phyloP scores from a whole-genome alignment of 2,888 invertebrate species.

The Watsonalla cultraria region DNA sequence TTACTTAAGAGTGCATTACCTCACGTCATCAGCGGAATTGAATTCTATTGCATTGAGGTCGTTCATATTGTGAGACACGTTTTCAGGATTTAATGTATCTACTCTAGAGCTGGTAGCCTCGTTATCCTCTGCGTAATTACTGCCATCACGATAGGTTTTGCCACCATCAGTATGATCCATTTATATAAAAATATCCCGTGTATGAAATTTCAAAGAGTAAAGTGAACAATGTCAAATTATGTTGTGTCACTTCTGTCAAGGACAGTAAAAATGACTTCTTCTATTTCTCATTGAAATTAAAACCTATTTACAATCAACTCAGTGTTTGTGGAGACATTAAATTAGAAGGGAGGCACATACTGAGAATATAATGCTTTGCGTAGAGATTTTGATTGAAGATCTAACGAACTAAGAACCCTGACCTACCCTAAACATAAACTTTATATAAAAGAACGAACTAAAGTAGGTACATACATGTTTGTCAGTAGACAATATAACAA shows the following conservation, averaged over 20 bases:
- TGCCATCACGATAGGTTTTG: not conserved
- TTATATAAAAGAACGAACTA: too few relatives aligned
- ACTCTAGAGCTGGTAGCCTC: conserved; percentile 7
- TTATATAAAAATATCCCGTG: not conserved
- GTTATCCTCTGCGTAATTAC: not conserved
- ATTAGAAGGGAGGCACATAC: too few relatives aligned
- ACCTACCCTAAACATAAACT: too few relatives aligned
- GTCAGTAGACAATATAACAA: too few relatives aligned
- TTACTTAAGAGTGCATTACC: conserved; percentile 22
- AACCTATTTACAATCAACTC: not conserved
- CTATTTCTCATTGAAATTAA: not conserved
- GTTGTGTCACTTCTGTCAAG: not conserved
- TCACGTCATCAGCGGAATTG: conserved; percentile 52
- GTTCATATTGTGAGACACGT: conserved; percentile 21
- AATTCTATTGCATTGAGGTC: conserved; percentile 33
- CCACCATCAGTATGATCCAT: not conserved
- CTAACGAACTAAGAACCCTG: too few relatives aligned
- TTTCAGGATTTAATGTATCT: conserved; percentile 4
- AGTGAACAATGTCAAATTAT: not conserved
- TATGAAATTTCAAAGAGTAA: not conserved
- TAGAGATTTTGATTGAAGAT: too few relatives aligned
- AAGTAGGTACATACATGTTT: too few relatives aligned
- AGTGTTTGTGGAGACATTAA: too few relatives aligned
- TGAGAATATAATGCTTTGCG: too few relatives aligned
- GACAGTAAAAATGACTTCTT: too few relatives aligned